phyloP scores from a whole-genome alignment of 2,797 vertebrate species.

The Malacoraja senta region DNA sequence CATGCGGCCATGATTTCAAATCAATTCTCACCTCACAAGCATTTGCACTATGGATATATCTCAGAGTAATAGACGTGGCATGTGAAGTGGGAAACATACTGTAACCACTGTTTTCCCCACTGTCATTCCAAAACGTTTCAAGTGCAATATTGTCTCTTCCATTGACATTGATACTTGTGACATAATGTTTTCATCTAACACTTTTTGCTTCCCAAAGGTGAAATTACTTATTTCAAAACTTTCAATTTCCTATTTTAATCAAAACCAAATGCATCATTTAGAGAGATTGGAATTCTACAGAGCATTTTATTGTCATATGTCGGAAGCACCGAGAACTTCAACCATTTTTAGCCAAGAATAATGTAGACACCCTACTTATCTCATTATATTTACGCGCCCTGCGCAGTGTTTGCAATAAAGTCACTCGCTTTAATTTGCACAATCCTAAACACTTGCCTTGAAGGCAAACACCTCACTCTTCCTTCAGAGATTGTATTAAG shows the following conservation, averaged over 20 bases:
- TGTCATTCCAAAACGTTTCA: not conserved
- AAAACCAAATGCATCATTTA: too few species aligned
- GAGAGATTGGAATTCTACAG: not conserved
- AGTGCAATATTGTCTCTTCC: not conserved
- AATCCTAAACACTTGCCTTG: constrained; percentile 16
- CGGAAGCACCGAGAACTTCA: not conserved
- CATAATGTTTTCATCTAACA: not conserved
- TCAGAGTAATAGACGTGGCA: not conserved
- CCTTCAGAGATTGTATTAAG: constrained; percentile 16
- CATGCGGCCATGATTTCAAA: not conserved
- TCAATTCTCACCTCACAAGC: not conserved
- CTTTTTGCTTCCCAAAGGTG: not conserved
- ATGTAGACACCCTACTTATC: constrained; percentile 8
- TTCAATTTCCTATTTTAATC: not conserved
- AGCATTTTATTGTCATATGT: not conserved
- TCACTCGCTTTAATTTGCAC: constrained; percentile 14
- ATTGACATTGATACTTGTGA: too few species aligned
- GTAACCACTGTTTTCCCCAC: not conserved
- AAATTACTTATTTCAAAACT: not conserved
- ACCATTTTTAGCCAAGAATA: not conserved
- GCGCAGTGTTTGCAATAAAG: constrained; percentile 22
- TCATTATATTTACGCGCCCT: constrained; percentile 22
- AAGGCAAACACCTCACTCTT: constrained; percentile 11
- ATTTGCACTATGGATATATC: not conserved
- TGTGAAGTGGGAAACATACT: too few species aligned